Base-by-base conservation (phyloP, 1,140 invertebrate genomes). In the Nasonia longicornis region DNA sequence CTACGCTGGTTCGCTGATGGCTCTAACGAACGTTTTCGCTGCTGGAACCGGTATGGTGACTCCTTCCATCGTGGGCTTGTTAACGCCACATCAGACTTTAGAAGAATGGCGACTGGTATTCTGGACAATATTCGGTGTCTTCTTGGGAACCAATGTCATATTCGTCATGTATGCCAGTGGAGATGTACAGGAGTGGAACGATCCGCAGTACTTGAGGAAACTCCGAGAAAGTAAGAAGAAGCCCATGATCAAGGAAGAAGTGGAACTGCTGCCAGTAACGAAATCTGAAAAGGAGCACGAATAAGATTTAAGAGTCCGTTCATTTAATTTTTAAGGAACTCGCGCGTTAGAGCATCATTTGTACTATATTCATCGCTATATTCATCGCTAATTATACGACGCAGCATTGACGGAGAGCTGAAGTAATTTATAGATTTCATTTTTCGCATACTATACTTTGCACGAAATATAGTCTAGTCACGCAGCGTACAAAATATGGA, bases 1-100 rank as follows among this genome's bases (percentile, higher is more conserved):
- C 89, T 95, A 94, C 88, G 95, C 95, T 29, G 95, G 96, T 73
- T 95, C 94, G 2, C 89, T 96, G 20, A 96, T 96, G 92, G 96
- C 95, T 4, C 92, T 97, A 67, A 95, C 95, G 1, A 97, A 97
- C 87, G 95, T 0, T 11, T 48, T 78, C 0, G 77, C 94, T 0
- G 90, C 95, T 6, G 26, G 12, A 31, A 58, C 66, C 8, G 94
- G 94, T 69, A 94, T 95, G 84, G 89, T 94, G 58, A 93, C 93
- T 38, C 96, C 96, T 0, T 94, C 93, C 86, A 88, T 96, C 20
- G 94, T 96, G 42, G 95, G 95, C 3, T 94, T 80, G 94, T 95
- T 2, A 93, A 95, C 0, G 86, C 96, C 64, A 92, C 94, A 52
- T 94, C 94, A 77, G 94, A 94, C 84, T 90, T 94, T 73, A 93